Evolutionary conservation across 1,140 invertebrate species (phyloP), one percentile per base, ranked within the genome.

Genomic region (Tyrophagus putrescentiae): DNA sequence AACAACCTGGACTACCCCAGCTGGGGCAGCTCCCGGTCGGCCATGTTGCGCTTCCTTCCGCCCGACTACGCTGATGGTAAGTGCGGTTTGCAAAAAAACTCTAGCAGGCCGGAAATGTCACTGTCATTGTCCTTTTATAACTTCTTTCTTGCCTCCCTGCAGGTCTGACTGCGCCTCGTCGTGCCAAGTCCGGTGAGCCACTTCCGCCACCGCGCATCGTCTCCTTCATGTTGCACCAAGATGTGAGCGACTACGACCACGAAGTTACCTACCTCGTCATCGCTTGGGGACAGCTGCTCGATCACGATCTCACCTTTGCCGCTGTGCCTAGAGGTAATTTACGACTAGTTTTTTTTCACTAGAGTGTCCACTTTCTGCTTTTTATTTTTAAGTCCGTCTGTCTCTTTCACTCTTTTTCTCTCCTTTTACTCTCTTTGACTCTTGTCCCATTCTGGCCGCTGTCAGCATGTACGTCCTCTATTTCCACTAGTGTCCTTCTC

Each of bases 1-100:
- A 96, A 90, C 61, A 97, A 96, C 70, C 73, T 93, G 36, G 77
- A 85, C 42, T 81, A 93, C 74, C 89, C 90, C 0, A 84, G 83
- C 0, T 93, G 89, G 88, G 91, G 91, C 0, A 80, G 84, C n/a
- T 79, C 82, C 0, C 81, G 84, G 67, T 80, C 85, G 11, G 84
- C 87, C 1, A 90, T 76, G 59, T 67, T 70, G 34, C 44, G 76
- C 33, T 70, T 73, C 29, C 59, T 76, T 42, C 67, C 70, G 11
- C 72, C 76, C 2, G 68, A 64, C 34, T 77, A 76, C 62, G 68
- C 69, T 54, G 75, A 78, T 65, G 75, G 75, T 75, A 67, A 66
- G 67, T 54, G 28, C 13, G 27, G n/a, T 11, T 1, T 11, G 36
- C 42, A 41, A 34, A 32, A 7, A 28, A 41, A 57, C 13, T 57